Conservation (phyloP, 2,888 invertebrate species). For the Peribatodes rhomboidaria region DNA sequence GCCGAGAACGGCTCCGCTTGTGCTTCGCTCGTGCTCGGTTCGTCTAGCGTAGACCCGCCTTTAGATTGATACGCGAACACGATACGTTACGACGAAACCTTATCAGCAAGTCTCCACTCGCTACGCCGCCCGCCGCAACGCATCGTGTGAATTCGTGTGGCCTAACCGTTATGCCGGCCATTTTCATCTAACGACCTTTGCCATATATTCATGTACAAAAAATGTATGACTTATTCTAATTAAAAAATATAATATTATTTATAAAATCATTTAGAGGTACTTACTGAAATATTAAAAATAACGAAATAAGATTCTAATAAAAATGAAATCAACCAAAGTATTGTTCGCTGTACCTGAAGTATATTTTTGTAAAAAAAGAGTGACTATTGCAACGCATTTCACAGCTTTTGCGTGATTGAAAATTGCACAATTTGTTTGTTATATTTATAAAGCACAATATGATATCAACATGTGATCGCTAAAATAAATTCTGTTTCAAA, state of each 20-base stretch:
- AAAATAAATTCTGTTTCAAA: slow-evolving; percentile 46
- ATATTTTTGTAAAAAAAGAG: slow-evolving; percentile 40
- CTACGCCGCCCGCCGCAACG: not conserved
- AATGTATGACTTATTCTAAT: not conserved
- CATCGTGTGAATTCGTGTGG: not conserved
- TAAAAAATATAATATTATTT: slow-evolving; percentile 16
- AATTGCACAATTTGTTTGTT: slow-evolving; percentile 45
- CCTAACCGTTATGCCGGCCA: not conserved
- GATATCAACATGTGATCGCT: slow-evolving; percentile 34
- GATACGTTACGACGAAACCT: too few species aligned
- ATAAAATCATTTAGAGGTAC: slow-evolving; percentile 32
- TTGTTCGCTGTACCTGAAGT: slow-evolving; percentile 65
- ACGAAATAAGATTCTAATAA: slow-evolving; percentile 37
- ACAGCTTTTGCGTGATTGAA: slow-evolving; percentile 49
- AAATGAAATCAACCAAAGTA: slow-evolving; percentile 64
- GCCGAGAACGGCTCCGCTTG: too few species aligned
- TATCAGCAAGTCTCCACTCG: too few species aligned
- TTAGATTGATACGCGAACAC: too few species aligned
- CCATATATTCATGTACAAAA: slow-evolving; percentile 7
- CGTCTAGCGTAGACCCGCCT: too few species aligned
- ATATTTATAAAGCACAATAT: slow-evolving; percentile 41
- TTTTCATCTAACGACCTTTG: not conserved
- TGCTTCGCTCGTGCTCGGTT: too few species aligned
- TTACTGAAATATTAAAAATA: slow-evolving; percentile 42
- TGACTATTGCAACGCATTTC: slow-evolving; percentile 33